Evolutionary conservation across 2,797 vertebrate species (phyloP), one percentile per base, ranked within the genome.

Genomic region (Lerista edwardsae): DNA sequence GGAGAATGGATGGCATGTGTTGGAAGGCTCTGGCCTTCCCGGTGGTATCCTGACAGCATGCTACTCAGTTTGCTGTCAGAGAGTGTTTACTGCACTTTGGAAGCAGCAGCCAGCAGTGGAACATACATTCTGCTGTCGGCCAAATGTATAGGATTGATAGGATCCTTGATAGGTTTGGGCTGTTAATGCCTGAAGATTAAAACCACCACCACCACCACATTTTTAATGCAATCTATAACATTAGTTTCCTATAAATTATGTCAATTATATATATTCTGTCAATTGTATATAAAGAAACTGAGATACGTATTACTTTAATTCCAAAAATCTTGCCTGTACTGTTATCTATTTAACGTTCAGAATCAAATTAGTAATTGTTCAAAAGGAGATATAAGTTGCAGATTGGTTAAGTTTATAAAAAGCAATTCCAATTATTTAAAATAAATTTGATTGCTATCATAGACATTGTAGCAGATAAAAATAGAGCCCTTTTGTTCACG

Each of bases 381-480:
- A 65, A 0, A 68, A 51, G 11, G 51, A 73, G 6, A 29, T 11
- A 9, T 79, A 62, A 51, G 6, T 2, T 73, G n/a, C 7, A 44
- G 74, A 15, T 0, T 76, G 19, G 27, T 1, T 2, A 1, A 6
- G 3, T 31, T 31, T 25, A 82, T 62, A 84, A 88, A 71, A 10
- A 72, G 71, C 0, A 1, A 1, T 27, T 34, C 29, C 47, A 39
- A 7, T 86, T 71, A 83, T 4, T 74, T 80, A 2, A 87, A 9
- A 12, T 10, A 65, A 72, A 75, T 57, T 6, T n/a, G 0, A 79
- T 25, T 83, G 87, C 62, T 62, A 0, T 44, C 0, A 65, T 25
- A 39, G 55, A 86, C 90, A 79, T 62, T 34, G 11, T 25, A 78
- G n/a, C 23, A 68, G 84, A 78, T 27, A 88, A 41, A 83, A 0